phyloP scores from a whole-genome alignment of 2,113 vertebrate species.

The Cinclus cinclus region DNA sequence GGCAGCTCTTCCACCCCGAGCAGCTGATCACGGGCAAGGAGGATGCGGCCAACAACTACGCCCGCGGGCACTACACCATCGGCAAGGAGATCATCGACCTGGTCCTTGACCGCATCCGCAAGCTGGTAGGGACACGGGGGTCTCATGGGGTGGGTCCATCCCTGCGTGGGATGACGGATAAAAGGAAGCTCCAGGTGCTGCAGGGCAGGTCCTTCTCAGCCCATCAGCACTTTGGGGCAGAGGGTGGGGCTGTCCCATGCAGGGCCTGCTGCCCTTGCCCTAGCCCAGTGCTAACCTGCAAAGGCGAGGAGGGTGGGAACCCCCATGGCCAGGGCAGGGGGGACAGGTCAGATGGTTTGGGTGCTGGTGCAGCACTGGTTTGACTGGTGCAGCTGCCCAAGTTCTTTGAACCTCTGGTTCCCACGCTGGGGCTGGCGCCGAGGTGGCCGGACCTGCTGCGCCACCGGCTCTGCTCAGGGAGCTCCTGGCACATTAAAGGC shows the following conservation, averaged over 20 bases:
- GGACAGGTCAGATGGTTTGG: background rate
- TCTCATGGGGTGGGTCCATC: background rate
- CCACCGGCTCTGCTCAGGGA: background rate
- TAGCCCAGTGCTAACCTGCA: too few species aligned
- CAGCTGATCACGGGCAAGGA: conserved; percentile 76
- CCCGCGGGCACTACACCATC: conserved; percentile 73
- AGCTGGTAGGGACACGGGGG: background rate
- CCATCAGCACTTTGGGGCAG: background rate
- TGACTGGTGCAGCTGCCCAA: background rate
- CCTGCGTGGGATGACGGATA: background rate
- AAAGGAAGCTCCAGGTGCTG: background rate
- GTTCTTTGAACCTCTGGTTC: background rate
- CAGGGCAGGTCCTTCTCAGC: background rate
- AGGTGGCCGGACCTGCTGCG: background rate
- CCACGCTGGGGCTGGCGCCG: background rate
- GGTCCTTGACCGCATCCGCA: conserved; percentile 8
- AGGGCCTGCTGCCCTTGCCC: background rate
- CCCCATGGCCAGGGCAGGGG: background rate
- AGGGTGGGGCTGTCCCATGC: background rate
- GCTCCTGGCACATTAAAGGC: background rate
- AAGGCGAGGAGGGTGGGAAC: background rate
- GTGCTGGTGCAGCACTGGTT: background rate
- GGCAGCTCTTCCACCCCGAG: conserved; percentile 72
- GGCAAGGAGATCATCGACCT: conserved; percentile 75
- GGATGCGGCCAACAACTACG: conserved; percentile 74